Percentiles rank a stretch among this genome's conserved stretches.
phyloP scores from a whole-genome alignment of 2,797 vertebrate species.

The Lateolabrax maculatus region DNA sequence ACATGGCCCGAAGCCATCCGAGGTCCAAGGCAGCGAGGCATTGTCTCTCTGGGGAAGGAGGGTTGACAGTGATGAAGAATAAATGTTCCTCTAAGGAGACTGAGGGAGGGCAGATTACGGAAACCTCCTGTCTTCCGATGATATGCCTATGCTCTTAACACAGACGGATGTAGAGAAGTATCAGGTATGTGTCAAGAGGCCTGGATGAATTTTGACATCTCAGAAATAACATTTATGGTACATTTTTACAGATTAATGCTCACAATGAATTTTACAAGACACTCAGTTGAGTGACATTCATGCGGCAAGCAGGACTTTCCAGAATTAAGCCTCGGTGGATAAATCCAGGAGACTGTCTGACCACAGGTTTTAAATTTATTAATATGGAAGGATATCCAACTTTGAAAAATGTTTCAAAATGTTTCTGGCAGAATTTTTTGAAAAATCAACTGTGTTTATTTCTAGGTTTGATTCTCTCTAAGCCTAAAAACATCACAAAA shows the following conservation, averaged over 20 bases:
- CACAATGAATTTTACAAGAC: slow-evolving; percentile 70
- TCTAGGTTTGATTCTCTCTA: slow-evolving; percentile 4
- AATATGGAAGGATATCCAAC: slow-evolving; percentile 44
- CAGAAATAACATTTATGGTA: slow-evolving; percentile 74
- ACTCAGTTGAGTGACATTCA: slow-evolving; percentile 64
- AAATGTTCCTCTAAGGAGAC: slow-evolving; percentile 82
- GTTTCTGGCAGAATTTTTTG: slow-evolving; percentile 27
- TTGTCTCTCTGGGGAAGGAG: slow-evolving; percentile 69
- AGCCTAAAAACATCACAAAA: slow-evolving; percentile 28
- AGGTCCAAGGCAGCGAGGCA: slow-evolving; percentile 80
- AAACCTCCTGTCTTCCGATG: slow-evolving; percentile 79
- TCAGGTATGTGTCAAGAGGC: slow-evolving; percentile 81
- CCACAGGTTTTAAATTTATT: slow-evolving; percentile 47
- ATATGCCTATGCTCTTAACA: slow-evolving; percentile 74
- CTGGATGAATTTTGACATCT: slow-evolving; percentile 65
- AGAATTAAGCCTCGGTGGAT: slow-evolving; percentile 46
- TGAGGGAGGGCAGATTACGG: slow-evolving; percentile 78
- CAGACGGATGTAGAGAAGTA: slow-evolving; percentile 80
- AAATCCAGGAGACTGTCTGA: slow-evolving; percentile 55
- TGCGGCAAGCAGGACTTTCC: slow-evolving; percentile 58
- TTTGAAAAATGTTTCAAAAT: slow-evolving; percentile 29
- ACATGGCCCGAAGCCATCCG: slow-evolving; percentile 58
- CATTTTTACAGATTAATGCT: slow-evolving; percentile 71
- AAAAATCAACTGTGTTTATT: slow-evolving; percentile 18
- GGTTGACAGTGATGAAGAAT: slow-evolving; percentile 84